Conservation (phyloP, 64 coral and sea anemone species). For the Montipora cactus region DNA sequence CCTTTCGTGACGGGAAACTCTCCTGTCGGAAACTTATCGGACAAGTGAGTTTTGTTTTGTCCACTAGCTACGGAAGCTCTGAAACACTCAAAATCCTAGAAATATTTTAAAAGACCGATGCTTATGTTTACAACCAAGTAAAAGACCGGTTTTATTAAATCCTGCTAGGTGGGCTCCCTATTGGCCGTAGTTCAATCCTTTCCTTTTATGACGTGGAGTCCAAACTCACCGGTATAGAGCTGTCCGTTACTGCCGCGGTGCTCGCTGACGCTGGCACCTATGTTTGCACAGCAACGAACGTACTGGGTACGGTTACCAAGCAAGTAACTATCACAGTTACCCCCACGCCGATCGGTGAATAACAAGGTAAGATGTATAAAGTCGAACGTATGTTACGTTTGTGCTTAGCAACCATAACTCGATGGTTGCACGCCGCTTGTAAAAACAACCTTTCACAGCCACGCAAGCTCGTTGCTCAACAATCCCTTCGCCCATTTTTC, state of each 20-base stretch:
- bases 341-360: neutral
- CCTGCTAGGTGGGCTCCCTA: neutral
- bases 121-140: neutral
- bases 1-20: too few species aligned
- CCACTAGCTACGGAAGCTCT: too few species aligned
- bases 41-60: too few species aligned
- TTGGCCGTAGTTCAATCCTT: constrained; percentile 8
- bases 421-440: too few species aligned
- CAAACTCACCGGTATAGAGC: constrained; percentile 46
- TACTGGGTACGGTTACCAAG: constrained; percentile 18
- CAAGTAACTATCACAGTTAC: constrained; percentile 19
- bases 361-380: neutral
- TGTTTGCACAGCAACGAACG: constrained; percentile 42
- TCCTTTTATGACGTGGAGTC: constrained; percentile 29
- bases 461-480: too few species aligned
- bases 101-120: neutral
- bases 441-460: too few species aligned
- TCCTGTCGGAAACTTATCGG: too few species aligned
- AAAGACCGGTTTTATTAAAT: neutral
- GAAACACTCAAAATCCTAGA: too few species aligned
- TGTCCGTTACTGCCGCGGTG: constrained; percentile 18
- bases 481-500: too few species aligned
- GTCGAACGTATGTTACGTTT: neutral
- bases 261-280: constrained; percentile 61
- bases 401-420: neutral